Evolutionary conservation across 2,888 invertebrate genomes (phyloP).

Genomic region (Volucella inflata): DNA sequence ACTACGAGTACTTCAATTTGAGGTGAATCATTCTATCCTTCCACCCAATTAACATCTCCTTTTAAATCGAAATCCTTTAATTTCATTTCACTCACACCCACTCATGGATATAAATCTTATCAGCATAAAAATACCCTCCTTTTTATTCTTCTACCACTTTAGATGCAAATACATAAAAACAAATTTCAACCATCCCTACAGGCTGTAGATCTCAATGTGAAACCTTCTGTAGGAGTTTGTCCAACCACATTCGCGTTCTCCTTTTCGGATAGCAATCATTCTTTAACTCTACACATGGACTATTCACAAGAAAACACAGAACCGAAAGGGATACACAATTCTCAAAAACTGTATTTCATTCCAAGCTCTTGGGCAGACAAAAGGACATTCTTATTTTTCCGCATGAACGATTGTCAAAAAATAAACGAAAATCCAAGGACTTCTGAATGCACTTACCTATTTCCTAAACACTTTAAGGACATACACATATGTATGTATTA

Average conservation of each 20-base stretch:
- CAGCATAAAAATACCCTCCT: constrained; percentile 18
- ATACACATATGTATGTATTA: constrained; percentile 58
- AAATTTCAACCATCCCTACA: constrained; percentile 26
- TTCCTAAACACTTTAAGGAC: constrained; percentile 48
- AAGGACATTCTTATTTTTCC: constrained; percentile 66
- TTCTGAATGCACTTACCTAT: constrained; percentile 54
- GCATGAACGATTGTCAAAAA: constrained; percentile 64
- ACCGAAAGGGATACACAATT: constrained; percentile 25
- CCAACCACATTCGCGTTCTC: neutral
- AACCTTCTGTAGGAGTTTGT: neutral
- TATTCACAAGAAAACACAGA: constrained; percentile 38
- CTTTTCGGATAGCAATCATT: constrained; percentile 38
- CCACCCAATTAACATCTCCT: neutral
- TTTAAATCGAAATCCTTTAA: neutral
- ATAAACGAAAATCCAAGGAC: neutral
- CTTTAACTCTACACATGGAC: constrained; percentile 21
- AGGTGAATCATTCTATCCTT: neutral
- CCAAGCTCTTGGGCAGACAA: constrained; percentile 51
- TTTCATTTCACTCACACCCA: neutral
- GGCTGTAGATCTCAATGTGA: constrained; percentile 4
- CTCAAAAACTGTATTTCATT: constrained; percentile 37
- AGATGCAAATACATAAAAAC: constrained; percentile 51
- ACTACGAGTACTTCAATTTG: neutral
- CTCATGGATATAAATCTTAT: neutral
- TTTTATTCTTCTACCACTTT: constrained; percentile 7